Evolutionary conservation across 1,140 invertebrate species (phyloP), one percentile per base, ranked within the genome.

Genomic region (Zaprionus inermis): DNA sequence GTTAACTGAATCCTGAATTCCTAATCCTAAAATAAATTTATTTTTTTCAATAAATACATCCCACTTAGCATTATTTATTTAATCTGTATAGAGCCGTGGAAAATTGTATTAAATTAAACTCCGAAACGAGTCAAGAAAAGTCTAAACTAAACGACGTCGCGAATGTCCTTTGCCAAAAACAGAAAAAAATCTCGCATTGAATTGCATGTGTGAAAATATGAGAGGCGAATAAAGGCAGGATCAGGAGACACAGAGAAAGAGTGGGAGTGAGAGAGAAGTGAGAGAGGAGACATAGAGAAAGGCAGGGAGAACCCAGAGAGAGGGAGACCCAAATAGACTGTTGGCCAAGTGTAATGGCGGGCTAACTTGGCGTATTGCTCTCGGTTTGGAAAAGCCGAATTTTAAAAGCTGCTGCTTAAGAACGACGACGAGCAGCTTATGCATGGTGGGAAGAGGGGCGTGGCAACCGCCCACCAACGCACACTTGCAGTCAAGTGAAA

Each of bases 141-240:
- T 69, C 61, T 56, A 67, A 76, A 81, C 49, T 32, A 68, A 66
- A 72, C 71, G 64, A 69, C 70, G 74, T 85, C 77, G 76, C 70
- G 56, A 46, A 56, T 38, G 73, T 66, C 60, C 44, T 55, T 65
- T 64, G 68, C 73, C 57, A 76, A 56, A 54, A 51, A 41, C 18
- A 11, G 32, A 12, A 56, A 49, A 46, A 81, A 44, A 16, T 6
- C 38, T 76, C 79, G 76, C 80, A 83, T 65, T 71, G 68, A 80
- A 89, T 78, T 83, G 76, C 84, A 81, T 80, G 79, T 84, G 67
- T 74, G 63, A 68, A 85, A 85, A 85, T 85, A 85, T 85, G 78
- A 85, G 81, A 51, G 64, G 65, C 58, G 57, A 71, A 67, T 72
- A 75, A 77, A 78, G 75, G 10, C 30, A 38, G 32, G 30, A 36